Evolutionary conservation across 2,797 vertebrate species (phyloP).

Genomic region (Oceanodroma leucorhoa): DNA sequence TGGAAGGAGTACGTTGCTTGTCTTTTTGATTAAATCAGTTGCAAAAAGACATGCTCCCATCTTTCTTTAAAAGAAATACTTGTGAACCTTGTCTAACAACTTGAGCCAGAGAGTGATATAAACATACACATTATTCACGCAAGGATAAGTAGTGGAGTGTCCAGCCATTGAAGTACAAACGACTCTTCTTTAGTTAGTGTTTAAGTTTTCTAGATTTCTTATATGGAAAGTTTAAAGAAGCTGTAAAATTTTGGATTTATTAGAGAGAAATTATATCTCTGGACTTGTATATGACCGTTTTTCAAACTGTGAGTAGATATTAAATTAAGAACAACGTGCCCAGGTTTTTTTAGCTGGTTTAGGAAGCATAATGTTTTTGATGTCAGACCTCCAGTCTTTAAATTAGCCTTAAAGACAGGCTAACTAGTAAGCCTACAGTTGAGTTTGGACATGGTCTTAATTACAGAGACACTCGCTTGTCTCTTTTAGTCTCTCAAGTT

Average conservation of each 20-base stretch:
- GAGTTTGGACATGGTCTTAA: background rate
- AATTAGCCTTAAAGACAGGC: background rate
- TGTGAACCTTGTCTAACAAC: background rate
- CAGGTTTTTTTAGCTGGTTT: background rate
- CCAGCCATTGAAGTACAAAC: background rate
- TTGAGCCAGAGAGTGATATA: background rate
- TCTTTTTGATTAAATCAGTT: background rate
- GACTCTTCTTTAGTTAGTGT: background rate
- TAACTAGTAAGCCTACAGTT: background rate
- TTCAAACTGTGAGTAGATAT: background rate
- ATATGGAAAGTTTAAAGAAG: background rate
- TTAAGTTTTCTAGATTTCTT: background rate
- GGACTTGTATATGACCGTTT: background rate
- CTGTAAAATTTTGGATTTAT: background rate
- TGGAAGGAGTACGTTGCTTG: accelerated
- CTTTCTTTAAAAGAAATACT: background rate
- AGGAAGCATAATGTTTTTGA: background rate
- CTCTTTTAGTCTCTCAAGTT: background rate
- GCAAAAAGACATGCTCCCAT: background rate
- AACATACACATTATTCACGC: background rate
- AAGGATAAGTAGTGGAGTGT: background rate
- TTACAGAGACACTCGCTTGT: background rate
- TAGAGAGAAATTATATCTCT: background rate
- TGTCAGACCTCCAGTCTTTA: background rate
- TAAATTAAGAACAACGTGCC: background rate